phyloP scores from a whole-genome alignment of 37 sponge, comb jelly and placozoan genomes.

The Petrosia ficiformis region DNA sequence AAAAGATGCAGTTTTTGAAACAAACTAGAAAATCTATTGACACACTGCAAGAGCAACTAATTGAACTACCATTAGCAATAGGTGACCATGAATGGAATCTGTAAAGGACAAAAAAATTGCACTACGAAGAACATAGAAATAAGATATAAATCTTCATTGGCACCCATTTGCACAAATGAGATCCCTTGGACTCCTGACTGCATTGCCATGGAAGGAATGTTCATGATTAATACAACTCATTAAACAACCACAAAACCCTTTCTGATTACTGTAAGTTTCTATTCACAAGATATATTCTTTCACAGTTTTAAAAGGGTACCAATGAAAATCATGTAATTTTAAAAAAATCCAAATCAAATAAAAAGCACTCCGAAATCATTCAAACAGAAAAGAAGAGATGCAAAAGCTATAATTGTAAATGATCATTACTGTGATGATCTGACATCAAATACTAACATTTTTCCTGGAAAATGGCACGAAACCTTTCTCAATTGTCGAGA shows the following conservation, averaged over 20 bases:
- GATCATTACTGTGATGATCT: slow-evolving; percentile 9
- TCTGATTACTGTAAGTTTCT: not conserved
- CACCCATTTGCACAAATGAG: not conserved
- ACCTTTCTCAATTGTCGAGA: slow-evolving; percentile 21
- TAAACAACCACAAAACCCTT: not conserved
- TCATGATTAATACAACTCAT: not conserved
- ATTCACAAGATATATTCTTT: not conserved
- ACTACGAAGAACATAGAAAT: not conserved
- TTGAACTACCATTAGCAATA: slow-evolving; percentile 1
- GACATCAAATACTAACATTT: not conserved
- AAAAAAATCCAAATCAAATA: not conserved
- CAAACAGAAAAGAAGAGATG: slow-evolving; percentile 4
- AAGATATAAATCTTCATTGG: not conserved
- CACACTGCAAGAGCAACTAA: not conserved
- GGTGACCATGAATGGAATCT: not conserved
- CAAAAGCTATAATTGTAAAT: not conserved
- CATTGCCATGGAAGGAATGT: not conserved
- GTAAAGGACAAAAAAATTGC: slow-evolving; percentile 1
- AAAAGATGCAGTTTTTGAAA: not conserved
- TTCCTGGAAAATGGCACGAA: not conserved
- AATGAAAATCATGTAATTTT: not conserved
- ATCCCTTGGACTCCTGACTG: not conserved
- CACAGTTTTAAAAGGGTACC: not conserved
- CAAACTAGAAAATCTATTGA: not conserved
- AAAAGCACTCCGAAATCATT: not conserved